Evolutionary conservation across 1,140 invertebrate species (phyloP).

Genomic region (Drosophila pandora): DNA sequence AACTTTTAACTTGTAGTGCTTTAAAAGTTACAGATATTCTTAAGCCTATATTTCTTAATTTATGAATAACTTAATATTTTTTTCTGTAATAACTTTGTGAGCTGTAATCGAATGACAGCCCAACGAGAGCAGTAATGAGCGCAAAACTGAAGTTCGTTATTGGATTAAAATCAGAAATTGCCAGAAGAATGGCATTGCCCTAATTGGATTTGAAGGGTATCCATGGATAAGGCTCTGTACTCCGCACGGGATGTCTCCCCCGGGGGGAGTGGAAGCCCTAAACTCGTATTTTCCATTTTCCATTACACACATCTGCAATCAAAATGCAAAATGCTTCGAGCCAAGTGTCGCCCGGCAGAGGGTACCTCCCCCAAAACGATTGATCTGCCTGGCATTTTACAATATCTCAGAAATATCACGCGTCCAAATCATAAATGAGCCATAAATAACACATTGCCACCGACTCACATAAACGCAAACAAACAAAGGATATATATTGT

Average conservation of each 20-base stretch:
- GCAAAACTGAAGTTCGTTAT: slow-evolving; percentile 25
- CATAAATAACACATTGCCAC: slow-evolving; percentile 81
- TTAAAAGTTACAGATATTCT: no score
- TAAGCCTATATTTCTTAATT: no score
- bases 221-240: slow-evolving; percentile 5
- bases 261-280: not conserved
- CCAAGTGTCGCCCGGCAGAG: slow-evolving; percentile 7
- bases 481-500: slow-evolving; percentile 20
- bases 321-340: slow-evolving; percentile 29
- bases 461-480: slow-evolving; percentile 33
- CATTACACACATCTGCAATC: slow-evolving; percentile 44
- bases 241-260: not conserved
- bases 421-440: slow-evolving; percentile 80
- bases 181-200: slow-evolving; percentile 5
- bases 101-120: slow-evolving; percentile 24
- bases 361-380: slow-evolving; percentile 10
- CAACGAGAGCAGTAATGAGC: slow-evolving; percentile 29
- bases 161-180: slow-evolving; percentile 20
- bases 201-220: slow-evolving; percentile 31
- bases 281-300: not conserved
- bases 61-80: not conserved
- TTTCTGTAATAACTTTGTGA: not conserved
- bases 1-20: no score
- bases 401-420: slow-evolving; percentile 72
- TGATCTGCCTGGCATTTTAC: slow-evolving; percentile 48